Conservation (phyloP, 2,797 vertebrate species). For the Phrynocephalus vlangalii region DNA sequence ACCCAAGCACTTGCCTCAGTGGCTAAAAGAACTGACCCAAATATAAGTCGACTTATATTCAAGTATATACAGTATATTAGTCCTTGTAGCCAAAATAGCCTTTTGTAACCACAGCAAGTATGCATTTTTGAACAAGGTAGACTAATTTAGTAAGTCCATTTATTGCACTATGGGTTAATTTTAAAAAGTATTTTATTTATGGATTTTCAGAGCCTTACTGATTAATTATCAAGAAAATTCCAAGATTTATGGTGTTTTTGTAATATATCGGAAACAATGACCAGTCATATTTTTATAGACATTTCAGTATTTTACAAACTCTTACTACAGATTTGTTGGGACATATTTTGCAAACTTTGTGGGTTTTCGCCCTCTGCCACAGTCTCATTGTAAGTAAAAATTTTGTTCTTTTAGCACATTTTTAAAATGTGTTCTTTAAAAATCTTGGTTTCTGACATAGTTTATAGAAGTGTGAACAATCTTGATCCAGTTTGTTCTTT, state of each 20-base stretch:
- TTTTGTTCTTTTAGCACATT: slow-evolving; percentile 44
- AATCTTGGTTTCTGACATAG: slow-evolving; percentile 42
- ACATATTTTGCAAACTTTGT: slow-evolving; percentile 49
- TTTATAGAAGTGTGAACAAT: slow-evolving; percentile 45
- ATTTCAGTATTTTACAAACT: slow-evolving; percentile 57
- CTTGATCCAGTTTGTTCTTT: slow-evolving; percentile 37
- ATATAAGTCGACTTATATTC: too few species aligned
- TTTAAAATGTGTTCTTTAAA: slow-evolving; percentile 61
- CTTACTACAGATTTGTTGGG: slow-evolving; percentile 56
- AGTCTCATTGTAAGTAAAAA: slow-evolving; percentile 54
- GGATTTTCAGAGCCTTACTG: too few species aligned
- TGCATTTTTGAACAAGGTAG: background rate
- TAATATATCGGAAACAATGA: background rate
- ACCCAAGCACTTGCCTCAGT: too few species aligned
- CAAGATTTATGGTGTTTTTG: background rate
- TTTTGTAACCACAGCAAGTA: background rate
- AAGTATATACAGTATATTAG: too few species aligned
- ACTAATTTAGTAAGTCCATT: background rate
- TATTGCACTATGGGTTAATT: background rate
- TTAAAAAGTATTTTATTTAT: too few species aligned
- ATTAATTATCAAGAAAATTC: background rate
- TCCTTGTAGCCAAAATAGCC: too few species aligned
- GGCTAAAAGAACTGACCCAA: too few species aligned
- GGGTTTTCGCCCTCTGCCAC: slow-evolving; percentile 43
- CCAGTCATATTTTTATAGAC: slow-evolving; percentile 38